Percentiles rank a stretch among this genome's conserved stretches.
Evolutionary conservation across 2,113 vertebrate genomes (phyloP).

Genomic region (Pandion haliaetus): DNA sequence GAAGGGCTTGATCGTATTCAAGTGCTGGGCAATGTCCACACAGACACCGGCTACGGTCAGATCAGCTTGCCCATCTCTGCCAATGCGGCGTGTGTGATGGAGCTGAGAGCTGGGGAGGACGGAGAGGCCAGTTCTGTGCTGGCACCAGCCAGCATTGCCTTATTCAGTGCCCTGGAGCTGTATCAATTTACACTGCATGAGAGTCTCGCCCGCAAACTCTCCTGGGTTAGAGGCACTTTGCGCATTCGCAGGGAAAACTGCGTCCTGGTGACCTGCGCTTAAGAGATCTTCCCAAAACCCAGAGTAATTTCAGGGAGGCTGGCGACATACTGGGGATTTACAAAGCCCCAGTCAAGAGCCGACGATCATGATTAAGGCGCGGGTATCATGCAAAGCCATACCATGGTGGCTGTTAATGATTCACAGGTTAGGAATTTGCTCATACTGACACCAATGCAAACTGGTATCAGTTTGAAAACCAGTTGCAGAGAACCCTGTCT

Average conservation of each 20-base stretch:
- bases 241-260: rapidly evolving
- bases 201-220: neutral
- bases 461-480: neutral
- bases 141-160: neutral
- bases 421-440: neutral
- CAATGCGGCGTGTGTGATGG: rapidly evolving
- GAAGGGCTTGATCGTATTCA: neutral
- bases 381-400: neutral
- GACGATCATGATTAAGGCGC: neutral
- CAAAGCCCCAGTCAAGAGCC: neutral
- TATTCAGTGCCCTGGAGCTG: neutral
- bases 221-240: neutral
- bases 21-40: neutral
- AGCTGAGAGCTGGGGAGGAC: neutral
- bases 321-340: neutral
- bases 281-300: neutral
- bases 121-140: neutral
- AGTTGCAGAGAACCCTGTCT: neutral
- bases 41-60: neutral
- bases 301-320: neutral
- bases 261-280: neutral
- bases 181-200: neutral
- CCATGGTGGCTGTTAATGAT: neutral
- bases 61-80: neutral
- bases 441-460: neutral